Conservation (phyloP, 2,888 invertebrate genomes). For the Drosophila monieri region DNA sequence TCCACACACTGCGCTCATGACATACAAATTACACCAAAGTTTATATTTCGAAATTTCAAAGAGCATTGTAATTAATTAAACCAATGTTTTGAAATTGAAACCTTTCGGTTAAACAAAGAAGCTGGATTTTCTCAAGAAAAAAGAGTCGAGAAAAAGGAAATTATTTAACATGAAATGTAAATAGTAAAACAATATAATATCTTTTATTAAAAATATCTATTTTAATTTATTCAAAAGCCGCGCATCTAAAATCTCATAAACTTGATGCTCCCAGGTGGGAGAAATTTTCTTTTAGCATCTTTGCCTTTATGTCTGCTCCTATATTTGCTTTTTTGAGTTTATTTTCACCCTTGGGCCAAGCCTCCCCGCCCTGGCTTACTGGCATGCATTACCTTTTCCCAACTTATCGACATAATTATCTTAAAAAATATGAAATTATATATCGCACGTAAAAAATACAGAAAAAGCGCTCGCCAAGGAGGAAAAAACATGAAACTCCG, state of each 20-base stretch:
- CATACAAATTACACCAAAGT: background rate
- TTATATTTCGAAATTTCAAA: background rate
- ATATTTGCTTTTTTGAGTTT: constrained; percentile 20
- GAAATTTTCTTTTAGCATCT: constrained; percentile 9
- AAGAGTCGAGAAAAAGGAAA: too few species aligned
- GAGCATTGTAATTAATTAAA: background rate
- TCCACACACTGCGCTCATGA: background rate
- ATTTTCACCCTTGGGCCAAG: constrained; percentile 34
- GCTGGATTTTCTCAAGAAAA: too few species aligned
- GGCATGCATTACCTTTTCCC: constrained; percentile 67
- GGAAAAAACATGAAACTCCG: constrained; percentile 40
- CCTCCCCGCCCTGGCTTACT: constrained; percentile 46
- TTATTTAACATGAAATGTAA: too few species aligned
- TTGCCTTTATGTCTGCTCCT: background rate
- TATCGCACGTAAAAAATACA: constrained; percentile 50
- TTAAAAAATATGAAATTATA: constrained; percentile 79
- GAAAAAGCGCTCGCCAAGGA: constrained; percentile 15
- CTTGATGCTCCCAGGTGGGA: constrained; percentile 12
- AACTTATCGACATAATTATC: constrained; percentile 80
- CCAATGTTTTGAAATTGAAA: too few species aligned
- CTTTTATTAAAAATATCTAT: too few species aligned
- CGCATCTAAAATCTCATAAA: background rate
- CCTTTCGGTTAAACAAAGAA: too few species aligned
- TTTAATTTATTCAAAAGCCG: too few species aligned
- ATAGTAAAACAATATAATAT: too few species aligned